Evolutionary conservation across 2,797 vertebrate genomes (phyloP).

Genomic region (Sylvilagus floridanus): DNA sequence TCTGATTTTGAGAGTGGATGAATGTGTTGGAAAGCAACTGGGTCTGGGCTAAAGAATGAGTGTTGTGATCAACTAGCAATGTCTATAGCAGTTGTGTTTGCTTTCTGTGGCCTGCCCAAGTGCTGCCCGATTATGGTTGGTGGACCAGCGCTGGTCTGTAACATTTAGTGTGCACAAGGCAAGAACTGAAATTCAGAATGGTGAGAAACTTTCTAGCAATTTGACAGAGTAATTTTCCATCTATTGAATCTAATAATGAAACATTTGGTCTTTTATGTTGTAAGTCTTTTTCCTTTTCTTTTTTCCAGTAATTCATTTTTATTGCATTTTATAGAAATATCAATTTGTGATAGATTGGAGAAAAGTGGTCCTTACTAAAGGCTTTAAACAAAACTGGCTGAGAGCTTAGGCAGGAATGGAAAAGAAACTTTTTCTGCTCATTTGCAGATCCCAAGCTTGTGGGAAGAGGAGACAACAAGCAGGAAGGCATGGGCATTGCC

Average conservation of each 20-base stretch:
- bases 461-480: background rate
- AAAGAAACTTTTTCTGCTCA: background rate
- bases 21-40: background rate
- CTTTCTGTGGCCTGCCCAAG: background rate
- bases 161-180: background rate
- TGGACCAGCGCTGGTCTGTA: background rate
- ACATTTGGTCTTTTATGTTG: conserved; percentile 46
- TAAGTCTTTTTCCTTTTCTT: background rate
- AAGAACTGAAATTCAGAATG: background rate
- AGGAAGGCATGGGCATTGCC: background rate
- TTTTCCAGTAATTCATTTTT: conserved; percentile 54
- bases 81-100: background rate
- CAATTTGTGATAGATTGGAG: background rate
- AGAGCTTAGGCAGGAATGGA: background rate
- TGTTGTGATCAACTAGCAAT: background rate
- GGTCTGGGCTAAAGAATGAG: background rate
- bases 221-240: conserved; percentile 25
- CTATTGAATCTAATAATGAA: conserved; percentile 56
- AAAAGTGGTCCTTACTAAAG: background rate
- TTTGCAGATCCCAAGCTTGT: background rate
- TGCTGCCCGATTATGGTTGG: background rate
- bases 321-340: conserved; percentile 52
- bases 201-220: conserved; percentile 24
- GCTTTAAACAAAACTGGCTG: background rate
- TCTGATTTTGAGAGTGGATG: background rate